These are phyloP conservation scores for Triplophysa yarkandensis DNA, from an alignment of 2,797 vertebrate genomes.

Conservation along the genomic window DNA sequence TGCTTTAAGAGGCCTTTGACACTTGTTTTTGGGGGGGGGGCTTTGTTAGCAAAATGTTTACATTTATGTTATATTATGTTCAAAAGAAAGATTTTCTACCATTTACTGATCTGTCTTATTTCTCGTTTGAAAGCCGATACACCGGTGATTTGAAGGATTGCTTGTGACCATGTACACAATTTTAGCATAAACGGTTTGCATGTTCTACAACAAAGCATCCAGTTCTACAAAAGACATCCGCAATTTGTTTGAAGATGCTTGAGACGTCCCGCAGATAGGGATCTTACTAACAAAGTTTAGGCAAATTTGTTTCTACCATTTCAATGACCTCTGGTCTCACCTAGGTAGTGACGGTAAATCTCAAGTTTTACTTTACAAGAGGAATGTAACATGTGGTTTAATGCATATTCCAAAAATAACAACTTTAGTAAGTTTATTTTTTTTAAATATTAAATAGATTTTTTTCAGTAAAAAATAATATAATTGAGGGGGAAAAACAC, in stretches of 20 bases:
- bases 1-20: slow-evolving; percentile 46
- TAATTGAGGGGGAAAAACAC: too few relatives aligned
- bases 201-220: not conserved
- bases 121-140: not conserved
- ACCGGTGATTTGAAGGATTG: not conserved
- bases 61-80: too few relatives aligned
- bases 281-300: slow-evolving; percentile 5
- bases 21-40: slow-evolving; percentile 31
- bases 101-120: not conserved
- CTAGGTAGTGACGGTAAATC: not conserved
- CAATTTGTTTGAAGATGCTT: not conserved
- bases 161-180: not conserved
- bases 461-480: too few relatives aligned
- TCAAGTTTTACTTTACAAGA: not conserved
- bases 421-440: too few relatives aligned
- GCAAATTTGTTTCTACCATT: not conserved
- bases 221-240: not conserved
- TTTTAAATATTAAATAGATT: too few relatives aligned
- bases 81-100: too few relatives aligned
- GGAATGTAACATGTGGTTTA: too few relatives aligned
- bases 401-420: too few relatives aligned
- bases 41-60: not conserved
- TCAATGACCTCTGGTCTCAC: not conserved
- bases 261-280: not conserved
- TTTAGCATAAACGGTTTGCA: not conserved